phyloP scores from a whole-genome alignment of 2,797 vertebrate species.

The Champsocephalus gunnari region DNA sequence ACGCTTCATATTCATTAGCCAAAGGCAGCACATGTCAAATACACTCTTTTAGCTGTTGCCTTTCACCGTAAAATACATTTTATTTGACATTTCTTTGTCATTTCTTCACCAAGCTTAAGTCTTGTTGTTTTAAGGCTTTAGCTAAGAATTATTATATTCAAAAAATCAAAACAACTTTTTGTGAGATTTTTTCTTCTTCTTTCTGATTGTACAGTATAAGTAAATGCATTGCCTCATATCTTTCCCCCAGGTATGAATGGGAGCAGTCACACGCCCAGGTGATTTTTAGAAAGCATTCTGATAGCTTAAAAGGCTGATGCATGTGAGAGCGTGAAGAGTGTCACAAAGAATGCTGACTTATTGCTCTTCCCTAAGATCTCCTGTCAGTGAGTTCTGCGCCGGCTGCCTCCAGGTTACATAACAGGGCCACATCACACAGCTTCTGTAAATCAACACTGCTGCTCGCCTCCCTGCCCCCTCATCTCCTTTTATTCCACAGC shows the following conservation, averaged over 20 bases:
- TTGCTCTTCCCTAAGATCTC: slow-evolving; percentile 10
- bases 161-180: not conserved
- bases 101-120: too few species aligned
- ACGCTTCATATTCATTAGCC: too few species aligned
- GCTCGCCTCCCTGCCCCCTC: slow-evolving; percentile 27
- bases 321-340: not conserved
- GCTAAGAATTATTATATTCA: not conserved
- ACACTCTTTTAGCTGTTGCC: too few species aligned
- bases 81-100: too few species aligned
- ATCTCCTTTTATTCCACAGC: slow-evolving; percentile 55
- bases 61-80: too few species aligned
- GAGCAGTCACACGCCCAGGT: not conserved
- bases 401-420: slow-evolving; percentile 60
- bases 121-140: not conserved
- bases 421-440: slow-evolving; percentile 56
- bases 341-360: not conserved
- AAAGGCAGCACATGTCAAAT: too few species aligned
- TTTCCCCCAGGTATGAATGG: not conserved
- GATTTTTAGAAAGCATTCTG: not conserved
- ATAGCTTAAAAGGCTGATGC: not conserved
- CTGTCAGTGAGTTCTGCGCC: not conserved
- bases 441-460: slow-evolving; percentile 68
- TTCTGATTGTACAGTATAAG: not conserved
- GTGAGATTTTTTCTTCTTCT: not conserved
- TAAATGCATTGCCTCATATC: not conserved